These are phyloP conservation scores for Molanna angustata DNA, from an alignment of 2,888 invertebrate species.

Conservation along the genomic window DNA sequence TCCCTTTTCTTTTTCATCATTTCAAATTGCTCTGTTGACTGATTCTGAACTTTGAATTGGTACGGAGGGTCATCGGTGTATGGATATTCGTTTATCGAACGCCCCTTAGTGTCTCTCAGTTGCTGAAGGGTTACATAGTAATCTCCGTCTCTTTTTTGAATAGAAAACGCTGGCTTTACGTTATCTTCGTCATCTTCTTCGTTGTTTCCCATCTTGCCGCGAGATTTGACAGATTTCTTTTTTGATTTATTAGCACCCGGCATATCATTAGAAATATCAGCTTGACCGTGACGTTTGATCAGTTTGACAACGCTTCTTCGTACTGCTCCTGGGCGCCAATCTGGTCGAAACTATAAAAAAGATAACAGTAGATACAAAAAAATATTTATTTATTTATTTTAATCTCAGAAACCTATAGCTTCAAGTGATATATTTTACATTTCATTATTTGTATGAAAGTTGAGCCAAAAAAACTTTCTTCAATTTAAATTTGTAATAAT, in stretches of 20 bases:
- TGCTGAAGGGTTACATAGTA: constrained; percentile 6
- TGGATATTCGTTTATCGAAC: constrained; percentile 4
- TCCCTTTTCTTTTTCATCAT: not conserved
- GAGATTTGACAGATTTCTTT: constrained; percentile 3
- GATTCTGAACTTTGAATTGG: constrained; percentile 6
- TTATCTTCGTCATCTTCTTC: constrained; percentile 1
- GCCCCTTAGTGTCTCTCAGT: constrained; percentile 1
- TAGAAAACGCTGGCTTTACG: constrained; percentile 10
- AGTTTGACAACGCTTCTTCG: constrained; percentile 11
- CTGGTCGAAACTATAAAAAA: constrained; percentile 9
- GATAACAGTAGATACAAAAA: too few relatives aligned
- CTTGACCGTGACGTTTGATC: not conserved
- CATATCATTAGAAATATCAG: not conserved
- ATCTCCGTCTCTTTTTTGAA: constrained; percentile 7
- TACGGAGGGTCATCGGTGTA: constrained; percentile 14
- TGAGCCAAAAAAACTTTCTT: too few relatives aligned
- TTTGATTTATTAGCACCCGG: not conserved
- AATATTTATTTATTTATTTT: too few relatives aligned
- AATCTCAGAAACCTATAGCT: too few relatives aligned
- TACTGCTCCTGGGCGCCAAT: constrained; percentile 16
- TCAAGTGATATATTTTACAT: too few relatives aligned
- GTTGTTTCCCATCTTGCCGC: not conserved
- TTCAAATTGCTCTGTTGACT: constrained; percentile 3
- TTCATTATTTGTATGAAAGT: too few relatives aligned
- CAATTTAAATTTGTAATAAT: too few relatives aligned